Evolutionary conservation across 2,113 vertebrate genomes (phyloP).

Genomic region (Axis porcinus): DNA sequence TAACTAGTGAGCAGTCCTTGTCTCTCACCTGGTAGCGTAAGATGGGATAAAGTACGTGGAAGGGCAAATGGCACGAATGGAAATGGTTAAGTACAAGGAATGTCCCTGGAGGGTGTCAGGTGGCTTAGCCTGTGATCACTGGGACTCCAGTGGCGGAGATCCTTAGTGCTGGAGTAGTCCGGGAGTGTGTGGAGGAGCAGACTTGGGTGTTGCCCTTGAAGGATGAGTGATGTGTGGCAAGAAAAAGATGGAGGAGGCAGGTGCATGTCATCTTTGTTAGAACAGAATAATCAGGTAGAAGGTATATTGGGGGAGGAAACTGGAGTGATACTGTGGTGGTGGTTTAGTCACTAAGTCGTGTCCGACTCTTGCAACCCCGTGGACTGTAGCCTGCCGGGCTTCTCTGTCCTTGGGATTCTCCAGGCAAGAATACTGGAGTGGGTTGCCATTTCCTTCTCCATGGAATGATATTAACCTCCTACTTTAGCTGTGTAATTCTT

Average conservation of each 20-base stretch:
- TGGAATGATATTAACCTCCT: not conserved
- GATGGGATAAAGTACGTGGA: not conserved
- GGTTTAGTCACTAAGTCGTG: not conserved
- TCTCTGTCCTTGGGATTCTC: not conserved
- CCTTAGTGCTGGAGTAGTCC: not conserved
- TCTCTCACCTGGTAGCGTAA: too few relatives aligned
- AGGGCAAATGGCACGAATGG: not conserved
- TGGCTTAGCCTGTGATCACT: not conserved
- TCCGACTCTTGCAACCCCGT: fast-evolving
- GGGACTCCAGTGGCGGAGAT: fast-evolving
- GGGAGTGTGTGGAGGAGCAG: not conserved
- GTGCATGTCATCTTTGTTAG: not conserved
- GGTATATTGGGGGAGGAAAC: not conserved
- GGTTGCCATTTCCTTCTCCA: not conserved
- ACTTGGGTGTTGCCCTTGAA: not conserved
- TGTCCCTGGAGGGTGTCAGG: too few relatives aligned
- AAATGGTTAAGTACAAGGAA: not conserved
- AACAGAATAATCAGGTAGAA: not conserved
- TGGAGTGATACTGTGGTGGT: not conserved
- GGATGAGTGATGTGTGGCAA: not conserved
- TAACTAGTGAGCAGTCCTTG: too few relatives aligned
- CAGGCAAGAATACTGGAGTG: not conserved
- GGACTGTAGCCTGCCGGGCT: not conserved
- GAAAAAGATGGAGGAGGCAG: not conserved
- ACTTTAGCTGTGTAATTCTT: not conserved